Base-by-base conservation (phyloP, 2,113 vertebrate species). In the Isichthys henryi region DNA sequence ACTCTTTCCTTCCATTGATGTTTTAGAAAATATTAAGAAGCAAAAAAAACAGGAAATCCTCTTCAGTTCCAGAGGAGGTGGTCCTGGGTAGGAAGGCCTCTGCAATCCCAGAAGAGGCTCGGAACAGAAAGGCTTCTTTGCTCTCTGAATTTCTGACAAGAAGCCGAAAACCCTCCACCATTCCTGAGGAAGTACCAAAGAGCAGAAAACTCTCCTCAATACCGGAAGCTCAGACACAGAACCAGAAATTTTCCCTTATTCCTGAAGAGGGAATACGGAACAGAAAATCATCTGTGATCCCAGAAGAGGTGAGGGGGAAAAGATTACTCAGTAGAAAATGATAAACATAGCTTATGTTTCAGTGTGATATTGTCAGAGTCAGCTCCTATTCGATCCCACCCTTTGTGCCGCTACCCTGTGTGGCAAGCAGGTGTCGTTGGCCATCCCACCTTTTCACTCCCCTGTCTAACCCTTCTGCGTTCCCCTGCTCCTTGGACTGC, bases 101-200 rank as follows among this genome's bases (percentile, higher is more conserved):
- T 88, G 91, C 92, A 0, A 91, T 92, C 7, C 93, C 94, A 5
- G 93, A 93, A 1, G 92, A 89, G 7, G 86, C 90, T 3, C 93
- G 90, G 23, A 88, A 58, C 15, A 92, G 94, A 58, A 95, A 95
- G 88, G 89, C 92, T 6, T 95, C 95, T 88, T 93, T 92, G 0
- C 95, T 96, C 88, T 92, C 92, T 6, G 95, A 96, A 89, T 50
- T 94, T 5, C 89, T 94, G 89, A 90, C 91, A 82, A 93, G 92
- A 87, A 94, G 89, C 0, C 62, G 88, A 58, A 89, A 89, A 53
- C 31, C 88, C 35, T 88, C 88, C 27, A 53, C 88, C 11, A 52
- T 88, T 49, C 46, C 88, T 49, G 87, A 52, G 27, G 84, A 27
- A 31, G 93, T 21, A 10, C 6, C 5, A 13, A 91, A 62, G 80